A percentile compares a stretch with the other conserved stretches of the same genome.
Conservation (phyloP, 2,113 vertebrate genomes). For the Sebastes schlegelii region DNA sequence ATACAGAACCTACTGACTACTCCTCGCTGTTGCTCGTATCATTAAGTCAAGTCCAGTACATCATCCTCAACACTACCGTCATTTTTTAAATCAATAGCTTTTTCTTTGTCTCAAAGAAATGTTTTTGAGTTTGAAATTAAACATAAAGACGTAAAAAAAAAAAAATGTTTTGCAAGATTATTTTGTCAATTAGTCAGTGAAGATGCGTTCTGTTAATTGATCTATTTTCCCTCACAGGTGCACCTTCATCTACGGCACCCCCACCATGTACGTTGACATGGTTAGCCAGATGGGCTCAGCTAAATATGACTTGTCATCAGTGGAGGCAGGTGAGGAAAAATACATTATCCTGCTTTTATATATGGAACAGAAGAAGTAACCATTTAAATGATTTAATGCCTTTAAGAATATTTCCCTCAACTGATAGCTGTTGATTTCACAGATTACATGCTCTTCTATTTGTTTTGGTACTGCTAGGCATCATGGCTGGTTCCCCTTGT, state of each 20-base stretch:
- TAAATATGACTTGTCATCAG: constrained; percentile 86
- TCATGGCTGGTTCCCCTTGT: constrained; percentile 89
- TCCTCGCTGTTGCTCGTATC: too few relatives aligned
- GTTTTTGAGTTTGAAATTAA: background rate
- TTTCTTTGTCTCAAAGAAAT: background rate
- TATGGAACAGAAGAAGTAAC: background rate
- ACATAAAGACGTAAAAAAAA: background rate
- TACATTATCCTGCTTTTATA: background rate
- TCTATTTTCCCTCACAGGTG: constrained; percentile 79
- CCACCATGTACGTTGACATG: constrained; percentile 95
- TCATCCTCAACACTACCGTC: too few relatives aligned
- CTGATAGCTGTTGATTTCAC: background rate
- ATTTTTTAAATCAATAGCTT: background rate
- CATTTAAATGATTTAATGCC: background rate
- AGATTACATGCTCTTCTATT: background rate
- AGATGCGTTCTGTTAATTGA: background rate
- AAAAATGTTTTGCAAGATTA: background rate
- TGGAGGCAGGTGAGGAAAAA: constrained; percentile 84
- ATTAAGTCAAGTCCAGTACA: too few relatives aligned
- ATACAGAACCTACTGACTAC: too few relatives aligned
- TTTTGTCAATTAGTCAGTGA: background rate
- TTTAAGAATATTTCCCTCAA: background rate
- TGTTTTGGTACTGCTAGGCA: constrained; percentile 76
- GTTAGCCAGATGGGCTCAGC: constrained; percentile 84
- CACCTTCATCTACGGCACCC: constrained; percentile 87